Conservation (phyloP, 2,113 vertebrate species). For the Mobula hypostoma region DNA sequence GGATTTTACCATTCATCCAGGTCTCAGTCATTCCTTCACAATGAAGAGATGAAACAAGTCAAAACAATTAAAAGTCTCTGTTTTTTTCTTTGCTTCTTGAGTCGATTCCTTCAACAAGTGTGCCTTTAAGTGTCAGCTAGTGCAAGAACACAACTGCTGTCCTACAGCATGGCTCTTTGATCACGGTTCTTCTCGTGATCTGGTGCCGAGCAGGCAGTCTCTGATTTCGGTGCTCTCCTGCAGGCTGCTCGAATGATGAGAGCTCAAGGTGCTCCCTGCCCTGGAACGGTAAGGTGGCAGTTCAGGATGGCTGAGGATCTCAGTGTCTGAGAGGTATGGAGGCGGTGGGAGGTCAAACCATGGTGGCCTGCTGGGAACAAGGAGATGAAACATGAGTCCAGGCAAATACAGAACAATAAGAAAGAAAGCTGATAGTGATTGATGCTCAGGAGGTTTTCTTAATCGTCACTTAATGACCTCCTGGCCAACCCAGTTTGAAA, state of each 20-base stretch:
- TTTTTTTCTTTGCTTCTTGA: background rate
- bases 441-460: background rate
- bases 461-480: background rate
- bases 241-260: slow-evolving; percentile 46
- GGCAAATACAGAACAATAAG: background rate
- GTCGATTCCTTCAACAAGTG: slow-evolving; percentile 1
- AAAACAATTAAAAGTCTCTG: slow-evolving; percentile 1
- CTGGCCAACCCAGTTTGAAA: background rate
- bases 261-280: slow-evolving; percentile 50
- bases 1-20: background rate
- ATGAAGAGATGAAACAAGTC: background rate
- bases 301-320: slow-evolving; percentile 59
- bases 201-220: slow-evolving; percentile 43
- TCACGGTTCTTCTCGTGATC: background rate
- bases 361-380: slow-evolving; percentile 68
- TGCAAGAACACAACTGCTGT: slow-evolving; percentile 8
- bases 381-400: background rate
- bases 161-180: background rate
- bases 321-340: slow-evolving; percentile 70
- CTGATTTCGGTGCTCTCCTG: slow-evolving; percentile 40
- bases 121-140: background rate
- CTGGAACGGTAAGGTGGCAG: slow-evolving; percentile 76
- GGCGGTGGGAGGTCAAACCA: slow-evolving; percentile 96
- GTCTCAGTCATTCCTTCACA: background rate
- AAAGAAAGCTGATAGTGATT: background rate